These are phyloP conservation scores for Synaphobranchus kaupii DNA, from an alignment of 2,797 vertebrate genomes.

Conservation along the genomic window DNA sequence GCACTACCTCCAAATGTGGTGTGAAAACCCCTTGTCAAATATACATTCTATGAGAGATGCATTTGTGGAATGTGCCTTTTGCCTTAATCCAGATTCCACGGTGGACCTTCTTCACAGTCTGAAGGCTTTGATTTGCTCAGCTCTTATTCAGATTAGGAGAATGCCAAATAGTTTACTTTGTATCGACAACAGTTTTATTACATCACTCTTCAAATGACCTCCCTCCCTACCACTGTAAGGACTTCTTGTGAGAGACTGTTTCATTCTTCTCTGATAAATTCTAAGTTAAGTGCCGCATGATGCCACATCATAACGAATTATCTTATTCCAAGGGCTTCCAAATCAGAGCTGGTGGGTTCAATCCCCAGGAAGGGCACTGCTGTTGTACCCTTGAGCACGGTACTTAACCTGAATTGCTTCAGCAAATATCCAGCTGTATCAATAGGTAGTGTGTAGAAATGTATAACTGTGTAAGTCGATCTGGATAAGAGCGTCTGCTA, in stretches of 20 bases:
- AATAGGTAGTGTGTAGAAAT: too few relatives aligned
- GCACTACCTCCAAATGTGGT: neutral
- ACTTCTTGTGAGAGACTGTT: slow-evolving; percentile 1
- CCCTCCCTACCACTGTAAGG: neutral
- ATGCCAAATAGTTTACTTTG: neutral
- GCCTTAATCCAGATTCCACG: neutral
- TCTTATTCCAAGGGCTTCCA: too few relatives aligned
- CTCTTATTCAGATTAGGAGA: neutral
- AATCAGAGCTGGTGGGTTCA: too few relatives aligned
- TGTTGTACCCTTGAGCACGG: too few relatives aligned
- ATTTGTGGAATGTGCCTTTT: neutral
- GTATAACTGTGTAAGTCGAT: too few relatives aligned
- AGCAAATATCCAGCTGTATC: too few relatives aligned
- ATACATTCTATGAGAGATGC: neutral
- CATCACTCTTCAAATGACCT: neutral
- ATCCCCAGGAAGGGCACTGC: too few relatives aligned
- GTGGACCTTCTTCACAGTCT: neutral
- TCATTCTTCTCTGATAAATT: slow-evolving; percentile 7
- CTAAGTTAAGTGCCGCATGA: too few relatives aligned
- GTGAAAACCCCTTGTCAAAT: neutral
- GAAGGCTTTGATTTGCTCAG: neutral
- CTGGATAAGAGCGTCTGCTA: too few relatives aligned
- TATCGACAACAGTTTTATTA: neutral
- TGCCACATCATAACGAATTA: too few relatives aligned
- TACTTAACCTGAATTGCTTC: too few relatives aligned